These are phyloP conservation scores for Dicyrtomina minuta DNA, from an alignment of 2,888 invertebrate species.

Conservation along the genomic window DNA sequence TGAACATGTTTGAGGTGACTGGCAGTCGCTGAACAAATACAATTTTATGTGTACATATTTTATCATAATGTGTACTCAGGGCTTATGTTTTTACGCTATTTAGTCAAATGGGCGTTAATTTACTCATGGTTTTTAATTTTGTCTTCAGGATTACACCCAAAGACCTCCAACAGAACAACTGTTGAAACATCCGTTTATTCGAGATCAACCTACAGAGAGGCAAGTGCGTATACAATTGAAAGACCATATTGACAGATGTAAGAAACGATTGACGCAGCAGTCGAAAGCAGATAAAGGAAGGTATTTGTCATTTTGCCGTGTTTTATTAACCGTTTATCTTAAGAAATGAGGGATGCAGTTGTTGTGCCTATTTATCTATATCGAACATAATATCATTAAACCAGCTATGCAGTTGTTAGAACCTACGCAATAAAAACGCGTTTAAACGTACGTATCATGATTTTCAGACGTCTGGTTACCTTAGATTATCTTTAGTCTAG, in stretches of 20 bases:
- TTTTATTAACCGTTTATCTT: too few species aligned
- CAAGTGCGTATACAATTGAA: slow-evolving; percentile 98
- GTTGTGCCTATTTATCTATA: not conserved
- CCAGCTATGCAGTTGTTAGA: too few species aligned
- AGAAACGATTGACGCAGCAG: slow-evolving; percentile 67
- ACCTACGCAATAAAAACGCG: not conserved
- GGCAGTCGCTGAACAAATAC: too few species aligned
- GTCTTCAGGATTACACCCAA: slow-evolving; percentile 94
- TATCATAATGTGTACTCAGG: too few species aligned
- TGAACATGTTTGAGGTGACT: too few species aligned
- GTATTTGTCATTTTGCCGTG: slow-evolving; percentile 55
- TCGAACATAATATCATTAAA: too few species aligned
- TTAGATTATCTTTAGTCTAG: too few species aligned
- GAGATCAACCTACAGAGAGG: slow-evolving; percentile 97
- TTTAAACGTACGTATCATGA: too few species aligned
- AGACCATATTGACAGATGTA: slow-evolving; percentile 97
- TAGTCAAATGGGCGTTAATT: too few species aligned
- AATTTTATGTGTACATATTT: too few species aligned
- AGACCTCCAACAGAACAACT: slow-evolving; percentile 97
- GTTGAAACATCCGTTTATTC: slow-evolving; percentile 94
- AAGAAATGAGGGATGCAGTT: not conserved
- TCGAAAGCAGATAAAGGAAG: slow-evolving; percentile 63
- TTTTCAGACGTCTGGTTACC: too few species aligned
- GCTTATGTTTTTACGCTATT: too few species aligned
- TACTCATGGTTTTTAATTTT: slow-evolving; percentile 1